Percentiles rank a stretch among this genome's conserved stretches.
Evolutionary conservation across 1,140 invertebrate species (phyloP).

Genomic region (Orius insidiosus): DNA sequence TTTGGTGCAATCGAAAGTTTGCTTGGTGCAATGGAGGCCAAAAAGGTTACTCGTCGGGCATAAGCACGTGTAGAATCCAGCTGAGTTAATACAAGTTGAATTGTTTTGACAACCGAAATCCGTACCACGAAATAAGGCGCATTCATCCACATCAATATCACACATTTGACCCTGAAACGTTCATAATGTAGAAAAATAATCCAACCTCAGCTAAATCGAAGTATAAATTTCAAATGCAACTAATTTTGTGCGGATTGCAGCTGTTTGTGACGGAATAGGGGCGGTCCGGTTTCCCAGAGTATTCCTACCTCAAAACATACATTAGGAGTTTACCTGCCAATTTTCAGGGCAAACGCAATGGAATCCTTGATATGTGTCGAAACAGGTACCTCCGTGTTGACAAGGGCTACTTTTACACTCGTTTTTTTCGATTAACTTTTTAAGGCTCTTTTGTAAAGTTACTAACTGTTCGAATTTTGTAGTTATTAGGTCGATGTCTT

Average conservation of each 20-base stretch:
- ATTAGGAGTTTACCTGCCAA: conserved; percentile 35
- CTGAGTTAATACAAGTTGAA: conserved; percentile 64
- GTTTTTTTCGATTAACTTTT: conserved; percentile 23
- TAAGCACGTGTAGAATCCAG: conserved; percentile 60
- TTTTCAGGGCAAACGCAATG: conserved; percentile 55
- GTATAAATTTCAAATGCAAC: too few relatives aligned
- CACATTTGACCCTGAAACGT: conserved; percentile 46
- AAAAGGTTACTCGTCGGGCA: conserved; percentile 52
- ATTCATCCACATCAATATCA: conserved; percentile 74
- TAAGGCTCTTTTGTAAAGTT: too few relatives aligned
- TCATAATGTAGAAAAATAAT: too few relatives aligned
- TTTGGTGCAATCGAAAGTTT: conserved; percentile 49
- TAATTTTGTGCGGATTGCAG: too few relatives aligned
- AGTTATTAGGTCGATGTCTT: too few relatives aligned
- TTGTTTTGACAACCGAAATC: conserved; percentile 90
- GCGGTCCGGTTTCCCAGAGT: neutral
- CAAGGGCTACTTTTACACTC: conserved; percentile 60
- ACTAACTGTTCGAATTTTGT: too few relatives aligned
- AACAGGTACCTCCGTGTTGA: conserved; percentile 64
- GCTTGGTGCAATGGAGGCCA: conserved; percentile 64
- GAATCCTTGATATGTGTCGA: conserved; percentile 50
- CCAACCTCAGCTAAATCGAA: too few relatives aligned
- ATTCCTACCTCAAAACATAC: conserved; percentile 55
- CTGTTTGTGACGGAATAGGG: too few relatives aligned
- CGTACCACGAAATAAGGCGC: conserved; percentile 55